These are phyloP conservation scores for Diabrotica undecimpunctata DNA, from an alignment of 1,140 invertebrate species.

Conservation along the genomic window DNA sequence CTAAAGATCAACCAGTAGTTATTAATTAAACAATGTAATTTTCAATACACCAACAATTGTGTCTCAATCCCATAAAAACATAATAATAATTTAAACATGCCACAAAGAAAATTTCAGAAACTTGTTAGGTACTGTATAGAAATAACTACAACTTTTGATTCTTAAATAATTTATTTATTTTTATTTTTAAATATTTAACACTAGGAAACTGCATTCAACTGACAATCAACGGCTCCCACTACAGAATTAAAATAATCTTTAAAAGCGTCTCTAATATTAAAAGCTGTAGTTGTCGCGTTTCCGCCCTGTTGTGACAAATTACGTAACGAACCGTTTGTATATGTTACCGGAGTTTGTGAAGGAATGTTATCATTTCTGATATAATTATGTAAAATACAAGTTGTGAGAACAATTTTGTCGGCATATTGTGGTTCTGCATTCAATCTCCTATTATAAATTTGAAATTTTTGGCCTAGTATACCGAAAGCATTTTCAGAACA, in stretches of 20 bases:
- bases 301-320: background rate
- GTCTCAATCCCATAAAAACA: too few species aligned
- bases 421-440: background rate
- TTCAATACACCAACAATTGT: too few species aligned
- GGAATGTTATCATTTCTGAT: background rate
- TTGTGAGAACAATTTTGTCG: background rate
- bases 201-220: too few species aligned
- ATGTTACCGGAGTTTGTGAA: background rate
- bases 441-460: background rate
- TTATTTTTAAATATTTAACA: too few species aligned
- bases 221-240: background rate
- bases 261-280: slow-evolving; percentile 26
- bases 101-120: too few species aligned
- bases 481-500: background rate
- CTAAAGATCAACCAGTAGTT: too few species aligned
- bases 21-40: too few species aligned
- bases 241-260: slow-evolving; percentile 8
- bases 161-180: too few species aligned
- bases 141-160: too few species aligned
- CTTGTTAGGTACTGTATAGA: too few species aligned
- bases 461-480: background rate
- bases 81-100: too few species aligned
- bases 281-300: slow-evolving; percentile 6
- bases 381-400: background rate
- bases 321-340: background rate